Evolutionary conservation across 2,888 invertebrate genomes (phyloP), one percentile per base, ranked within the genome.

Genomic region (Eulithis prunata): DNA sequence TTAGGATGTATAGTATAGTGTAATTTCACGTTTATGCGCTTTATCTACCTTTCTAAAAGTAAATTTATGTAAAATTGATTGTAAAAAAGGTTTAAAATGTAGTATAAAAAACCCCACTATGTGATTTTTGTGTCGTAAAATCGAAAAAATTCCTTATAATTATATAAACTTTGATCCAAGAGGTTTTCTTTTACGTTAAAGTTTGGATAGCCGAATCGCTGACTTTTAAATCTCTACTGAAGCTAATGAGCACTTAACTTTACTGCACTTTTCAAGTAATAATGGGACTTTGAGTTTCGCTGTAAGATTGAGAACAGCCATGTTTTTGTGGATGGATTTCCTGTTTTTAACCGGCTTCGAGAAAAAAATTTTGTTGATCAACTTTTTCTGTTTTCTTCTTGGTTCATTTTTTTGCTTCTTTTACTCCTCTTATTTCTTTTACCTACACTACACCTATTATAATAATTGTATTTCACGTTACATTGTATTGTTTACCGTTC

Each of bases 241-340:
- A 73, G 83, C 81, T 85, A 84, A 88, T 84, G 84, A 83, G 75
- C 75, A 76, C 77, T 84, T 82, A 78, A 77, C 78, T 86, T 88
- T 84, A 88, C 83, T 86, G 86, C 84, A 84, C 83, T 88, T 87
- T 71, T 70, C 49, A 87, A 88, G 81, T 86, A 83, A 80, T 87
- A 88, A 88, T 85, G 83, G 84, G 75, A 79, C 80, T 85, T 85
- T 75, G 83, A 87, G 80, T 85, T 87, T 79, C 62, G 73, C 65
- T 75, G 77, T 83, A 84, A 82, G 84, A 83, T 77, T 76, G 67
- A 61, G 64, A 72, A 71, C 66, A 71, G 71, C 65, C 68, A 71
- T 72, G 72, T 71, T 74, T 75, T 67, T 53, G 56, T 57, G 36
- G 45, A 47, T 49, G 10, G 49, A 49, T 13, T 54, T 54, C 54